phyloP scores from a whole-genome alignment of 2,113 vertebrate species.

The Poeciliopsis turrubarensis region DNA sequence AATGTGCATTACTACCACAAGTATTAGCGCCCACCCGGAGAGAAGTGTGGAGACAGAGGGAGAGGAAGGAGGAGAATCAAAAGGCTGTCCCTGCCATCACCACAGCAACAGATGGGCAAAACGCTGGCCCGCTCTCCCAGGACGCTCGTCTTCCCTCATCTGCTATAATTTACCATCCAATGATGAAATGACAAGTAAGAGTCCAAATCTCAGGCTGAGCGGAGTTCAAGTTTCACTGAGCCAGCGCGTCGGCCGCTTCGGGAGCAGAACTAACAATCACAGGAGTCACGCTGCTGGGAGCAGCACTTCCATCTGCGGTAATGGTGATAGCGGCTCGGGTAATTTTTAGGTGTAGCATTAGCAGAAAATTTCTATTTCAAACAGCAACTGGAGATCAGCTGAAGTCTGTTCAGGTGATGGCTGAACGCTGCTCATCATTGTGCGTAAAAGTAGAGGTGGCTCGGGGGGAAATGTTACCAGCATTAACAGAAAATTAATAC shows the following conservation, averaged over 20 bases:
- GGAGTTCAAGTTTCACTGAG: slow-evolving; percentile 19
- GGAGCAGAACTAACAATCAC: background rate
- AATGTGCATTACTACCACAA: slow-evolving; percentile 29
- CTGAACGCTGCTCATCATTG: background rate
- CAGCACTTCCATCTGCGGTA: slow-evolving; percentile 1
- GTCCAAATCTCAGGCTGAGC: slow-evolving; percentile 13
- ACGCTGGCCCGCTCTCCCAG: slow-evolving; percentile 49
- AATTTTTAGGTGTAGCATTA: slow-evolving; percentile 14
- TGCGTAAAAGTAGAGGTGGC: too few relatives aligned
- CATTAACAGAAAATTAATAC: background rate
- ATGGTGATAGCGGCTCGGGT: background rate
- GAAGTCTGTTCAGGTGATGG: background rate
- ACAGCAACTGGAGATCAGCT: background rate
- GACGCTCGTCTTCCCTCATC: slow-evolving; percentile 53
- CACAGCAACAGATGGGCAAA: slow-evolving; percentile 57
- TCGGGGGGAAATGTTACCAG: background rate
- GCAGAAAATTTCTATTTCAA: slow-evolving; percentile 10
- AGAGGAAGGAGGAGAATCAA: slow-evolving; percentile 3
- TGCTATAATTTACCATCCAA: slow-evolving; percentile 66
- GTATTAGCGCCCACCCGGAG: slow-evolving; percentile 26
- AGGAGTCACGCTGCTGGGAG: slow-evolving; percentile 4
- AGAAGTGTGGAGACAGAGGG: background rate
- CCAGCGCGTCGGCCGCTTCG: slow-evolving; percentile 2
- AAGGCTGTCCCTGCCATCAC: slow-evolving; percentile 27
- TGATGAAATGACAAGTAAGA: slow-evolving; percentile 78